Conservation (phyloP, 2,113 vertebrate species). For the Argyrosomus japonicus region DNA sequence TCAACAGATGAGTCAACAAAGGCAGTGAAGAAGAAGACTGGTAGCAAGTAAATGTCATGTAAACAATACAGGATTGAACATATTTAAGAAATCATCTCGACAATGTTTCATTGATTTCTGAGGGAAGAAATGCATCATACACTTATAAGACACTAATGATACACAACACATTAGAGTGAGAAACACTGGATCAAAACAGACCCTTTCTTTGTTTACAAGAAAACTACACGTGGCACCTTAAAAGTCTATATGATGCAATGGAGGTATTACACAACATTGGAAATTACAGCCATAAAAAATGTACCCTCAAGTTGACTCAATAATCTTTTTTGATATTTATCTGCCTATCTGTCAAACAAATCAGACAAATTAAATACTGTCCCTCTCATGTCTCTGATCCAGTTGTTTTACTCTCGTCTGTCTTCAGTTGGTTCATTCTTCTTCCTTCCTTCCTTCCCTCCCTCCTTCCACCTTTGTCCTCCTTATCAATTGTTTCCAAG, state of each 20-base stretch:
- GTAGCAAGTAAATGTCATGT: too few species aligned
- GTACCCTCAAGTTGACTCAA: not conserved
- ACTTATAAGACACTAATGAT: not conserved
- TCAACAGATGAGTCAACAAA: too few species aligned
- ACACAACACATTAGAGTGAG: not conserved
- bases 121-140: not conserved
- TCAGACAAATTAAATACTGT: not conserved
- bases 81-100: not conserved
- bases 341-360: not conserved
- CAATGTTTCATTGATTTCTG: not conserved
- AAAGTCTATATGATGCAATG: not conserved
- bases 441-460: constrained; percentile 27
- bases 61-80: not conserved
- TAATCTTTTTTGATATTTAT: not conserved
- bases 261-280: not conserved
- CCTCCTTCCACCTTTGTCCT: constrained; percentile 19
- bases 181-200: not conserved
- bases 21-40: not conserved
- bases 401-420: not conserved
- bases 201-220: not conserved
- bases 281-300: not conserved
- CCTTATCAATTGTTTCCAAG: constrained; percentile 29
- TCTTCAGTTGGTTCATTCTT: constrained; percentile 2
- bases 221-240: not conserved
- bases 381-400: not conserved